Base-by-base conservation (phyloP, 2,113 vertebrate genomes). In the Hymenochirus boettgeri region DNA sequence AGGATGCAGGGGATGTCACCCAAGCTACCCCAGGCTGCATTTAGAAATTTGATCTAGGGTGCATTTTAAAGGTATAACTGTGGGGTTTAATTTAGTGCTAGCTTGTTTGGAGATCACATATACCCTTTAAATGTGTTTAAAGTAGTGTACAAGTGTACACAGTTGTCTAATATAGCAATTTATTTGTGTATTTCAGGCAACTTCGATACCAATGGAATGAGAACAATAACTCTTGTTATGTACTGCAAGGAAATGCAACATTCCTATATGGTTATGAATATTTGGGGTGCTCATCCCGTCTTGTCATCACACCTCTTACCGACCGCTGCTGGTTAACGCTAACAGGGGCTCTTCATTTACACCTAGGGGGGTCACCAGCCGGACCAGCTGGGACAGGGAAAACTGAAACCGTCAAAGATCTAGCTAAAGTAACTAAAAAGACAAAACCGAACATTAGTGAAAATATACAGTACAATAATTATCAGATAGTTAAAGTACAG, bases 201-300 rank as follows among this genome's bases (percentile, higher is more conserved):
- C 58, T 87, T 25, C 79, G 72, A 4, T 85, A 85, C 57, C 76
- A 79, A 19, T 87, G 83, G 82, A 74, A 84, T 46, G 74, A 78
- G 9, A 69, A 72, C 6, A 77, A 75, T 1, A 81, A 71, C 25
- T 23, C 79, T 12, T 87, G 83, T 24, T 85, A 72, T 1, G 51
- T 85, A 18, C 69, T 69, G 17, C 83, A 87, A 65, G 82, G 77
- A 55, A 64, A 72, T 4, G 72, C 79, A 47, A 77, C 55, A 15
- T 84, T 85, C 17, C 31, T 63, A 1, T 85, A 87, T 3, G 82
- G 83, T 42, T 85, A 81, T 24, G 85, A 87, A 60, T 87, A 85
- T 71, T 27, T 85, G 71, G 85, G 85, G 62, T 85, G 83, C n/a
- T 64, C 79, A 0, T 56, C 78, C 0, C 67, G 82, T 2, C 25